These are phyloP conservation scores for Hypomecis atomaria DNA, from an alignment of 2,888 invertebrate species.

Conservation along the genomic window DNA sequence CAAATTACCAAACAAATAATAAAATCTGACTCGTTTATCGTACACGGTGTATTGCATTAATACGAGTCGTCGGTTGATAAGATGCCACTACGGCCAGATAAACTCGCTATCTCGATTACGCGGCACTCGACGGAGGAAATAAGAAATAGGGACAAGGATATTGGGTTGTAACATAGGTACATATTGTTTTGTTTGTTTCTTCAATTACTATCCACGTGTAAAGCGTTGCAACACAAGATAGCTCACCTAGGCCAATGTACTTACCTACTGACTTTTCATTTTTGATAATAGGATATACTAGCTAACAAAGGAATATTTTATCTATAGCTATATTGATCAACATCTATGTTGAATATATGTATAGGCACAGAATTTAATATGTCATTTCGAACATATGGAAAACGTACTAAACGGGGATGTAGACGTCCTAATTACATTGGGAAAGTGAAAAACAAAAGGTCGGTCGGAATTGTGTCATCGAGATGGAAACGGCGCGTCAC, in stretches of 20 bases:
- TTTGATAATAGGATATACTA: no score
- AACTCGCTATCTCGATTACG: constrained; percentile 74
- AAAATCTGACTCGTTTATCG: constrained; percentile 62
- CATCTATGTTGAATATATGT: no score
- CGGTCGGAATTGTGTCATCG: constrained; percentile 63
- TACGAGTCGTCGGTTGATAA: constrained; percentile 66
- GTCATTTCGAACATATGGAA: no score
- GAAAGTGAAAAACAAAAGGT: constrained; percentile 40
- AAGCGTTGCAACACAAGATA: constrained; percentile 63
- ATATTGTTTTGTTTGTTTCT: constrained; percentile 70
- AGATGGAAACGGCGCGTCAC: constrained; percentile 71
- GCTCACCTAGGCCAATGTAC: not conserved
- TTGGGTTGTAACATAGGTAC: constrained; percentile 53
- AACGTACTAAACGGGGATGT: not conserved
- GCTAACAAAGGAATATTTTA: no score
- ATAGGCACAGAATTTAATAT: no score
- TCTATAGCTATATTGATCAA: no score
- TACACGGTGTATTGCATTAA: constrained; percentile 68
- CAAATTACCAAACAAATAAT: constrained; percentile 61
- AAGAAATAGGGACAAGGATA: constrained; percentile 82
- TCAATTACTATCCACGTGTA: constrained; percentile 74
- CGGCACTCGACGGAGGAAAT: constrained; percentile 74
- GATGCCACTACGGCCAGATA: constrained; percentile 69
- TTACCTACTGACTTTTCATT: no score
- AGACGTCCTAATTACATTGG: constrained; percentile 45